These are phyloP conservation scores for Agrotis ipsilon DNA, from an alignment of 2,888 invertebrate species.

Conservation along the genomic window DNA sequence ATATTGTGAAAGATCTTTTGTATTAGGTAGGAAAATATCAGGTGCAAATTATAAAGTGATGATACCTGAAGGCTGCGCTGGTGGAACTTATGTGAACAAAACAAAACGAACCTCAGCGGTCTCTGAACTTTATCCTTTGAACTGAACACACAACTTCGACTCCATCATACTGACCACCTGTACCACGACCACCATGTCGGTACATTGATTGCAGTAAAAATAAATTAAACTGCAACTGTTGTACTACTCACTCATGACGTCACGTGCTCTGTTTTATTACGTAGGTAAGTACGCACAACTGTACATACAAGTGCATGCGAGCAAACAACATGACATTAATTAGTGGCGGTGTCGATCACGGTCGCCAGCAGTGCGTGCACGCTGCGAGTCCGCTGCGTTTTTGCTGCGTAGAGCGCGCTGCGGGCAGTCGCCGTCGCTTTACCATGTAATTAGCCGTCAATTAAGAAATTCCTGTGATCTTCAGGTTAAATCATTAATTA, in stretches of 20 bases:
- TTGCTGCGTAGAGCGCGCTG: slow-evolving; percentile 14
- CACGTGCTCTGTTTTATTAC: background rate
- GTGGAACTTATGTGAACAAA: background rate
- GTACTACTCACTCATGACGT: background rate
- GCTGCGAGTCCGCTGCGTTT: slow-evolving; percentile 5
- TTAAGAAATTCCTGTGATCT: slow-evolving; percentile 37
- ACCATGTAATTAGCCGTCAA: slow-evolving; percentile 41
- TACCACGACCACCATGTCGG: too few species aligned
- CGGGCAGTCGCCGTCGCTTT: slow-evolving; percentile 5
- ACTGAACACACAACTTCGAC: too few species aligned
- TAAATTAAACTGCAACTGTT: too few species aligned
- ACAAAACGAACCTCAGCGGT: background rate
- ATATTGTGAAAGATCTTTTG: too few species aligned
- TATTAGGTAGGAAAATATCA: too few species aligned
- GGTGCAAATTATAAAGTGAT: background rate
- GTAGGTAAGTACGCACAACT: slow-evolving; percentile 2
- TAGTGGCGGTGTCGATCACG: slow-evolving; percentile 15
- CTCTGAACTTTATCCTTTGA: background rate
- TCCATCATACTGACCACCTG: too few species aligned
- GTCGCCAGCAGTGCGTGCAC: background rate
- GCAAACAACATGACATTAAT: slow-evolving; percentile 11
- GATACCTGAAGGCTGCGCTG: too few species aligned
- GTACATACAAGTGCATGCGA: background rate
- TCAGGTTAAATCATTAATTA: slow-evolving; percentile 42
- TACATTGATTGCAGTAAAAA: too few species aligned